phyloP scores from a whole-genome alignment of 2,113 vertebrate genomes.

The Neoarius graeffei region DNA sequence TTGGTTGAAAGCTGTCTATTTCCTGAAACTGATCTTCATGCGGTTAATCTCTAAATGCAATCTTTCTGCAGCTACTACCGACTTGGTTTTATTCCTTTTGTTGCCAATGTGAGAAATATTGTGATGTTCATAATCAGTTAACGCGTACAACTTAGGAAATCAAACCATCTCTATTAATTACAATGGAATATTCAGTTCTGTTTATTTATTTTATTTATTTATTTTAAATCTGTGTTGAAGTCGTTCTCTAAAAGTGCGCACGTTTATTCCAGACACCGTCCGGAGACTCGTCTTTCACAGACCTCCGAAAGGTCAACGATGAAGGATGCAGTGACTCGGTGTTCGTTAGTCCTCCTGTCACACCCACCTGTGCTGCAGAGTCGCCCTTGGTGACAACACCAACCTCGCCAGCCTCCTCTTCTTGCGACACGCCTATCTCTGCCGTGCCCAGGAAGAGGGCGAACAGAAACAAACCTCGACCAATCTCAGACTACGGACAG shows the following conservation, averaged over 20 bases:
- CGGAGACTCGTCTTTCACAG: constrained; percentile 43
- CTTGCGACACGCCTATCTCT: constrained; percentile 63
- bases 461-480: constrained; percentile 78
- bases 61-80: background rate
- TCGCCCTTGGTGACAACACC: constrained; percentile 57
- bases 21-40: background rate
- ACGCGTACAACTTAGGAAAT: background rate
- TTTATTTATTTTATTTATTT: background rate
- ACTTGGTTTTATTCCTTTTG: background rate
- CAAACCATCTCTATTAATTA: background rate
- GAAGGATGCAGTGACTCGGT: constrained; percentile 48
- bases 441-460: constrained; percentile 77
- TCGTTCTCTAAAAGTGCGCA: background rate
- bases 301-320: constrained; percentile 34
- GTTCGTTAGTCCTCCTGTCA: constrained; percentile 56
- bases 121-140: background rate
- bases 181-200: background rate
- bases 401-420: constrained; percentile 50
- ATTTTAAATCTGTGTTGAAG: background rate
- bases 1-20: background rate
- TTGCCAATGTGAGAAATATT: background rate
- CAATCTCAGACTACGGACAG: constrained; percentile 91
- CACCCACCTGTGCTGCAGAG: constrained; percentile 46
- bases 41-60: background rate
- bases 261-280: constrained; percentile 55